These are phyloP conservation scores for Caloenas nicobarica DNA, from an alignment of 2,113 vertebrate species.

Conservation along the genomic window DNA sequence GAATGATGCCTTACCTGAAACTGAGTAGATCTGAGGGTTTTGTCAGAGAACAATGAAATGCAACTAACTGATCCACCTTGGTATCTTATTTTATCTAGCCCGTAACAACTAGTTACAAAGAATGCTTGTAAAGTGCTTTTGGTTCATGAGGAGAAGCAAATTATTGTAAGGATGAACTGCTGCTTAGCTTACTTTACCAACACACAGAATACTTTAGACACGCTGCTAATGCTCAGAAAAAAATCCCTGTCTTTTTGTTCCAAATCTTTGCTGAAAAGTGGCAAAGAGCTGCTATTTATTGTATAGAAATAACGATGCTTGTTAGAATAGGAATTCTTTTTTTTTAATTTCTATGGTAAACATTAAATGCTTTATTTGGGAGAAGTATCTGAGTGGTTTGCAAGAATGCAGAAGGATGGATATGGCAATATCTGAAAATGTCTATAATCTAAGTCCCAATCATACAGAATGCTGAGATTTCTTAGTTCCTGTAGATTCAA, in stretches of 20 bases:
- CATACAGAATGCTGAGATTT: background rate
- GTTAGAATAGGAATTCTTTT: background rate
- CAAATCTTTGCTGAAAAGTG: background rate
- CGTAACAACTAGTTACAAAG: background rate
- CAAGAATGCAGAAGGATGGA: background rate
- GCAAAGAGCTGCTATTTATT: background rate
- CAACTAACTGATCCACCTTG: background rate
- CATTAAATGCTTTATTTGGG: background rate
- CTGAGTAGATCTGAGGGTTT: background rate
- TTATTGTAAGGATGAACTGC: background rate
- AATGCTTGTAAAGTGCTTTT: background rate
- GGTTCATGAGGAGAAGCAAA: background rate
- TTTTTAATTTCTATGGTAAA: background rate
- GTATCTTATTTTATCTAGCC: background rate
- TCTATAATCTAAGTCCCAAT: background rate
- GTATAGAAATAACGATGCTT: background rate
- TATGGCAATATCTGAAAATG: background rate
- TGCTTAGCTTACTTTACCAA: background rate
- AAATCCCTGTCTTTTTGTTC: background rate
- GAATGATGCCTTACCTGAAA: background rate
- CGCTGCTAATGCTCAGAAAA: background rate
- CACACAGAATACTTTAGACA: background rate
- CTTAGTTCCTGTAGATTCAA: background rate
- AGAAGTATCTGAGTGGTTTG: background rate
- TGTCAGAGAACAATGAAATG: background rate